Conservation (phyloP, 2,797 vertebrate species). For the Scolopax rusticola region DNA sequence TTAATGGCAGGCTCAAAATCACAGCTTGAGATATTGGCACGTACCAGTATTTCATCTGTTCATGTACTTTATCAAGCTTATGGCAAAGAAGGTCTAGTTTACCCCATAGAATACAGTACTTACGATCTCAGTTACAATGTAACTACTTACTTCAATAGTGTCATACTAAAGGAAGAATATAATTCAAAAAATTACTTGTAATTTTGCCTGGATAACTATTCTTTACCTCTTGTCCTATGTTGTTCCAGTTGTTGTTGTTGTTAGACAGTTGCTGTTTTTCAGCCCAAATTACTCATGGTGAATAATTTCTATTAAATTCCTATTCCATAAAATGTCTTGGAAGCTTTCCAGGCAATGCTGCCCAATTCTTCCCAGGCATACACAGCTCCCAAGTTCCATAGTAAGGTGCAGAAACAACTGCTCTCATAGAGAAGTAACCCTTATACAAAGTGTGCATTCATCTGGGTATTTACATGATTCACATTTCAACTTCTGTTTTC, state of each 20-base stretch:
- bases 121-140: neutral
- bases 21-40: neutral
- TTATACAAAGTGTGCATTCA: neutral
- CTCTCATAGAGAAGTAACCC: neutral
- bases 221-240: neutral
- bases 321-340: neutral
- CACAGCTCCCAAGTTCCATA: fast-evolving
- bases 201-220: neutral
- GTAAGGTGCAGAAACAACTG: neutral
- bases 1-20: neutral
- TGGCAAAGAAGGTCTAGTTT: neutral
- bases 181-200: neutral
- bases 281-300: neutral
- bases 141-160: neutral
- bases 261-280: neutral
- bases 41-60: neutral
- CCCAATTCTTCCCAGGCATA: neutral
- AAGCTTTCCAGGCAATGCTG: neutral
- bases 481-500: neutral
- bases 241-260: neutral
- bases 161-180: neutral
- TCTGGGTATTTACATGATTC: neutral
- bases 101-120: neutral
- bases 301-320: neutral
- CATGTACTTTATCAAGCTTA: neutral